Evolutionary conservation across 2,113 vertebrate genomes (phyloP), one percentile per base, ranked within the genome.

Genomic region (Phrynosoma blainvillii): DNA sequence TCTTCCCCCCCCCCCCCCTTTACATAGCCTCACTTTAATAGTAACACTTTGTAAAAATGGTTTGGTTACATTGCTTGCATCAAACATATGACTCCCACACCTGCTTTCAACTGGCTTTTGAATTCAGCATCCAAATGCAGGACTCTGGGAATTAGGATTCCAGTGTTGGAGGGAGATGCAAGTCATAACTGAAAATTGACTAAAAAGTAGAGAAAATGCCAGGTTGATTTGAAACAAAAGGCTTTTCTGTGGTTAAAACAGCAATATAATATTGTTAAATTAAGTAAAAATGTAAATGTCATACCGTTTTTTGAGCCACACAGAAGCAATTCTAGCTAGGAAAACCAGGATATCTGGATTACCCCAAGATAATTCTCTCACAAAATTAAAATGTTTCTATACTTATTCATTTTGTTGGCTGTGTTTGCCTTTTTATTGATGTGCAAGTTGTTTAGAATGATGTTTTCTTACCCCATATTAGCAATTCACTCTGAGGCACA

Each of bases 381-480:
- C 87, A 91, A 71, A 71, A 71, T 91, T 92, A 68, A 93, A 96
- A 91, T 91, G 93, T 95, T 95, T 85, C 76, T 85, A 87, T 95
- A 89, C 75, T 90, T 62, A 76, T 79, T 82, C 84, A 90, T 85
- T 36, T 90, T 83, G 91, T 91, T 93, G 93, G 92, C 9, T 0
- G 85, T 93, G 91, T 77, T 84, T 89, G 88, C 89, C 91, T 94
- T 86, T 91, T 71, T 2, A 88, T 62, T 87, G 94, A 95, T 90
- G 90, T 94, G 92, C 84, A 93, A 42, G 93, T 89, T n/a, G 42
- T 85, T 95, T 94, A 92, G 94, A 90, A 96, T 96, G 90, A 56
- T 76, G 92, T 93, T 93, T 92, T 94, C 85, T 91, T 79, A 90
- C 76, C 88, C 89, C 71, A 65, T 91, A 92, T 84, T 92, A 92